Percentiles rank a stretch among this genome's conserved stretches.
Evolutionary conservation across 1,140 invertebrate species (phyloP).

Genomic region (Batillaria attramentaria): DNA sequence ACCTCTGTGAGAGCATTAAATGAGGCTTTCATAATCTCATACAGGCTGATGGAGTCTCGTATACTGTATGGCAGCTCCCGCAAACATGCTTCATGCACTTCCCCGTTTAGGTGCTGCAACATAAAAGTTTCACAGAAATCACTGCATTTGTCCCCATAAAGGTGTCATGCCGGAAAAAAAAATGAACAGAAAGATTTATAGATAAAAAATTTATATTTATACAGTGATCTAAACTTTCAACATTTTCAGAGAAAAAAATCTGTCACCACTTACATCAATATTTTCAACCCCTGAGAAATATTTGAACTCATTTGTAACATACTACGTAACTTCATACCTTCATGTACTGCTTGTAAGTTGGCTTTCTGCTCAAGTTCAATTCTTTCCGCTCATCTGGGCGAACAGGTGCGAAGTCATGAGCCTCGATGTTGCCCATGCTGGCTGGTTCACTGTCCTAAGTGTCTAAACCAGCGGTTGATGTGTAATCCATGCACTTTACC

Average conservation of each 20-base stretch:
- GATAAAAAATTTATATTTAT: neutral
- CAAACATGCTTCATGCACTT: constrained; percentile 55
- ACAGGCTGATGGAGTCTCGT: constrained; percentile 62
- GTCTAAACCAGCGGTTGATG: too few relatives aligned
- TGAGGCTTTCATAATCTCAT: constrained; percentile 64
- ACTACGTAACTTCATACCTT: constrained; percentile 43
- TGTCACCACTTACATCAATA: neutral
- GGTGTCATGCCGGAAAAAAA: too few relatives aligned
- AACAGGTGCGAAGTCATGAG: constrained; percentile 61
- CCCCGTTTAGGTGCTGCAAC: constrained; percentile 64
- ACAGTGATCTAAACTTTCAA: neutral
- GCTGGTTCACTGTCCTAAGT: too few relatives aligned
- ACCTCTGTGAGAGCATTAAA: constrained; percentile 64
- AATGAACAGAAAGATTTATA: neutral
- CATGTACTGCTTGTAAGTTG: constrained; percentile 61
- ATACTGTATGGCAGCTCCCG: constrained; percentile 65
- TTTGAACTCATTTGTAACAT: neutral
- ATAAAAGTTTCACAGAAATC: constrained; percentile 33
- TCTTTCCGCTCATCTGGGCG: constrained; percentile 61
- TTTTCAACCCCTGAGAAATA: neutral
- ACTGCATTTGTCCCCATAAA: too few relatives aligned
- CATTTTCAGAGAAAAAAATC: neutral
- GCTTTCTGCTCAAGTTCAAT: constrained; percentile 60
- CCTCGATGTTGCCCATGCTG: constrained; percentile 64
- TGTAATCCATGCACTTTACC: too few relatives aligned